Conservation (phyloP, 2,888 invertebrate species). For the Tenodera sinensis region DNA sequence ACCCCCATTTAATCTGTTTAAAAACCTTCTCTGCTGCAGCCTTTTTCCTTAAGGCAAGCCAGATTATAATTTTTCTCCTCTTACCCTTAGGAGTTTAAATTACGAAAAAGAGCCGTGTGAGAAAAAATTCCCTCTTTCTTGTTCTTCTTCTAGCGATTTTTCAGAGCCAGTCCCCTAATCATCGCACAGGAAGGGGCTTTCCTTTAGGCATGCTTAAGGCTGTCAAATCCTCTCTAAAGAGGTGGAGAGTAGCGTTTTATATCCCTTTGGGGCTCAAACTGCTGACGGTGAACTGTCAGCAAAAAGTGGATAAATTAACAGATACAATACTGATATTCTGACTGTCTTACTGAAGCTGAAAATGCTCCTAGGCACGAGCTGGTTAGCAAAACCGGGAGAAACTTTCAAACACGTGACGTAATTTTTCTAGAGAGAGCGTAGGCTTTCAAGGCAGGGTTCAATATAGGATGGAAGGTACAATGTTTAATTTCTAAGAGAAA, state of each 20-base stretch:
- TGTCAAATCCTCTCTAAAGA: neutral
- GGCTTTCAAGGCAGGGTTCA: too few species aligned
- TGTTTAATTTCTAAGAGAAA: too few species aligned
- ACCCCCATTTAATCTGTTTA: neutral
- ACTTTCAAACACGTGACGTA: too few species aligned
- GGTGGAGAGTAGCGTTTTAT: neutral
- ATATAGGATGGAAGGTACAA: too few species aligned
- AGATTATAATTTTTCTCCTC: neutral
- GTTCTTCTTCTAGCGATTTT: neutral
- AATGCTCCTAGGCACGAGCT: too few species aligned
- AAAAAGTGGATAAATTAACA: too few species aligned
- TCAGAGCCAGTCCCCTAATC: neutral
- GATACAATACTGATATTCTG: too few species aligned
- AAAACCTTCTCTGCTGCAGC: neutral
- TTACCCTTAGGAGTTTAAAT: neutral
- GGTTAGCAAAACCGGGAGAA: too few species aligned
- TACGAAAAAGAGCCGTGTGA: neutral
- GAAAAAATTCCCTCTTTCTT: neutral
- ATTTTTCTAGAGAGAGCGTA: too few species aligned
- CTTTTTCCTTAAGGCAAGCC: neutral
- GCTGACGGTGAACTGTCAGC: neutral
- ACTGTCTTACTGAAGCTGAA: too few species aligned
- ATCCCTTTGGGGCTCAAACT: neutral
- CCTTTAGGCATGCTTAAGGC: neutral
- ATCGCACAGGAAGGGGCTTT: neutral